Conservation (phyloP, 2,797 vertebrate species). For the Selene dorsalis region DNA sequence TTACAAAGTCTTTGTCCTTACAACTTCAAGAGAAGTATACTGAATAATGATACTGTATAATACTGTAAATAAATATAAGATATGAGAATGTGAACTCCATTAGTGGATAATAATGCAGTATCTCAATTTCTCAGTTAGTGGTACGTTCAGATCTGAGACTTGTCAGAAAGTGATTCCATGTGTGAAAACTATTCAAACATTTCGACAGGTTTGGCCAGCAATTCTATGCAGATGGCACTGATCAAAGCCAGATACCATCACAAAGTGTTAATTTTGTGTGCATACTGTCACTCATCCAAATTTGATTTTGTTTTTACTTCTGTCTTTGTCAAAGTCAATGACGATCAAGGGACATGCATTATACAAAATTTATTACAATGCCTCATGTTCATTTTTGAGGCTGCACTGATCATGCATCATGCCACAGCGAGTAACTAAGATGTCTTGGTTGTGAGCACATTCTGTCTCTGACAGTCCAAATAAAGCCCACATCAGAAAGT, state of each 20-base stretch:
- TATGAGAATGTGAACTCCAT: not conserved
- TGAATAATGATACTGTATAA: not conserved
- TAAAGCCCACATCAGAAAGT: slow-evolving; percentile 53
- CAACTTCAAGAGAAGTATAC: not conserved
- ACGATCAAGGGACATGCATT: slow-evolving; percentile 38
- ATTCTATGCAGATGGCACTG: slow-evolving; percentile 30
- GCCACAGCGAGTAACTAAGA: slow-evolving; percentile 36
- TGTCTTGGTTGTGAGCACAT: not conserved
- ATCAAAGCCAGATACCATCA: slow-evolving; percentile 52
- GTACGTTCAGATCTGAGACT: slow-evolving; percentile 26
- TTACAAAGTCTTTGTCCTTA: not conserved
- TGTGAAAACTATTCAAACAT: slow-evolving; percentile 24
- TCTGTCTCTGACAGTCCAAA: slow-evolving; percentile 21
- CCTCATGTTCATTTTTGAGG: slow-evolving; percentile 39
- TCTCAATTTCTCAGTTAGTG: slow-evolving; percentile 1
- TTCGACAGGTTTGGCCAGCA: slow-evolving; percentile 39
- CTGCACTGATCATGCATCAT: slow-evolving; percentile 9
- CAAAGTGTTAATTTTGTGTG: slow-evolving; percentile 31
- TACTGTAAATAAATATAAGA: not conserved
- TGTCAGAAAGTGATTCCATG: slow-evolving; percentile 13
- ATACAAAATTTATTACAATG: slow-evolving; percentile 33
- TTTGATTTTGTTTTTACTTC: slow-evolving; percentile 32
- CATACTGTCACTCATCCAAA: slow-evolving; percentile 1
- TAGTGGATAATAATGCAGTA: not conserved
- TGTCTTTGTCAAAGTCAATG: slow-evolving; percentile 34